phyloP scores from a whole-genome alignment of 2,113 vertebrate genomes.

The Siniperca chuatsi region DNA sequence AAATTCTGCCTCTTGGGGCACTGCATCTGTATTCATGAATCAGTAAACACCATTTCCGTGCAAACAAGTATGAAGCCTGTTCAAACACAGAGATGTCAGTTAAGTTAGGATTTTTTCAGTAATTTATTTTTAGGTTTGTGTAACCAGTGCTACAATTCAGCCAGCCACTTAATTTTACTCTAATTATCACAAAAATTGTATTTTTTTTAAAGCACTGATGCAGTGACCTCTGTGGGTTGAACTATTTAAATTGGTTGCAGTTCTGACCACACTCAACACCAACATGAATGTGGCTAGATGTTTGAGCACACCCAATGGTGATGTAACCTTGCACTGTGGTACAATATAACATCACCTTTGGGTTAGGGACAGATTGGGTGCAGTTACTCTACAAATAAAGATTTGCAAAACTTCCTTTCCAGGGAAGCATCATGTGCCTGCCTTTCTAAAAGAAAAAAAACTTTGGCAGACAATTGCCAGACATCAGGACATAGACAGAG shows the following conservation, averaged over 20 bases:
- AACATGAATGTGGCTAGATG: neutral
- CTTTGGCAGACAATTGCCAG: too few species aligned
- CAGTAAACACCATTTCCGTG: constrained; percentile 52
- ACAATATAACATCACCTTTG: neutral
- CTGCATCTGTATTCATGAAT: constrained; percentile 58
- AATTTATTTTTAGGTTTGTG: neutral
- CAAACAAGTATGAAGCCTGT: constrained; percentile 6
- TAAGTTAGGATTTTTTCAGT: neutral
- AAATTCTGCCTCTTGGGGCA: constrained; percentile 17
- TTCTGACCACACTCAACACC: neutral
- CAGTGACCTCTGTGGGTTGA: neutral
- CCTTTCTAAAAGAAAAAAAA: neutral
- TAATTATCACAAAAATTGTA: neutral
- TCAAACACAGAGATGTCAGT: neutral
- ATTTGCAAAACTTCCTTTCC: constrained; percentile 4
- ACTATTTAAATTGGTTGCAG: neutral
- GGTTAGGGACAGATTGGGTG: neutral
- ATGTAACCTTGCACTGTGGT: neutral
- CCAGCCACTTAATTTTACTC: neutral
- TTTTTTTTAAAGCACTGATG: neutral
- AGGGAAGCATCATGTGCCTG: neutral
- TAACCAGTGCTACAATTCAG: neutral
- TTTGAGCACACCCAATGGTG: neutral
- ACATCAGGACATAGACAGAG: neutral
- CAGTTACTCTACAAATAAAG: neutral